phyloP scores from a whole-genome alignment of 2,113 vertebrate genomes.

The Genyomyrus donnyi region DNA sequence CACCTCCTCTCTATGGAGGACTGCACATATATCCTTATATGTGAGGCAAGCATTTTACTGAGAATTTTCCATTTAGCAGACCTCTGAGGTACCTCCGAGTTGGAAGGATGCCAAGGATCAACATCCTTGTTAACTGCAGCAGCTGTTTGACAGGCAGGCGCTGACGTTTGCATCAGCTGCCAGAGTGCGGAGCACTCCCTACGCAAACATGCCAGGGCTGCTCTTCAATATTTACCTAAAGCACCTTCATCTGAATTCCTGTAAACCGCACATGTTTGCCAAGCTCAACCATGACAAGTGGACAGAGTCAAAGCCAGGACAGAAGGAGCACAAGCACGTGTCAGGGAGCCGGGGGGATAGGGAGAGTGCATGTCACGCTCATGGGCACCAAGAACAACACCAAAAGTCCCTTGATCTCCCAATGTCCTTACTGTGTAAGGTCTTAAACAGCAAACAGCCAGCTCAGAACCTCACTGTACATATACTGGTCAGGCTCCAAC shows the following conservation, averaged over 20 bases:
- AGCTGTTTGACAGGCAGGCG: background rate
- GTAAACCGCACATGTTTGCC: background rate
- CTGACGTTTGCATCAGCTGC: background rate
- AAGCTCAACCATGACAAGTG: background rate
- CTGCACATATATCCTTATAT: background rate
- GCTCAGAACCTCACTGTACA: background rate
- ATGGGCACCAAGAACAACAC: background rate
- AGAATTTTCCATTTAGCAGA: background rate
- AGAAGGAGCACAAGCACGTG: background rate
- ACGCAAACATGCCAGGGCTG: background rate
- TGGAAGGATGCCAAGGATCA: background rate
- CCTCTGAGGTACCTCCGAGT: background rate
- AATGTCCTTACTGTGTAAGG: background rate
- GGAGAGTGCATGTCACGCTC: background rate
- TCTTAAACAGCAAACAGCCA: background rate
- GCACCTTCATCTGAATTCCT: background rate
- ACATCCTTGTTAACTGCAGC: background rate
- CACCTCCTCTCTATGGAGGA: background rate
- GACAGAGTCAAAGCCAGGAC: background rate
- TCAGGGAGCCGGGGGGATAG: background rate
- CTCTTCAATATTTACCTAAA: background rate
- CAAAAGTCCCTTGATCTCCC: background rate
- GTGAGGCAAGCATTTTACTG: background rate
- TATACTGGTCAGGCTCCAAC: background rate
- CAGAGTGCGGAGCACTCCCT: background rate